Conservation (phyloP, 2,797 vertebrate species). For the Limnodromus scolopaceus region DNA sequence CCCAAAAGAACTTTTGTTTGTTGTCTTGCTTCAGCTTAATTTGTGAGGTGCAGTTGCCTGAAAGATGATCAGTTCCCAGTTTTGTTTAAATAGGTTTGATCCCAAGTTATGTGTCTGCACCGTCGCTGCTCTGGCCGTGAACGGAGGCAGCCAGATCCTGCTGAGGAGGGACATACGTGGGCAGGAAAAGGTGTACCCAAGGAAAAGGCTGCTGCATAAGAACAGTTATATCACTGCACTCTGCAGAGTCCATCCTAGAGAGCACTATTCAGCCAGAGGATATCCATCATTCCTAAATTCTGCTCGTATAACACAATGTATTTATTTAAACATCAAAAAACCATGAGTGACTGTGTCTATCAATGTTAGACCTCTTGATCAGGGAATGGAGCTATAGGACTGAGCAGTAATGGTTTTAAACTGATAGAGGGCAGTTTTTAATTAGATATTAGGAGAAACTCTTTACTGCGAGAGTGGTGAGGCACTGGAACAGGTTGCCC, state of each 20-base stretch:
- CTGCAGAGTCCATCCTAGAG: neutral
- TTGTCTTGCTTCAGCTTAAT: neutral
- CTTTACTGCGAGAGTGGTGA: neutral
- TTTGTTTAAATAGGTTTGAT: neutral
- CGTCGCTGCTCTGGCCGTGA: neutral
- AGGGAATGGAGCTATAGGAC: neutral
- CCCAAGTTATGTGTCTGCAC: neutral
- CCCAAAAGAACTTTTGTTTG: rapidly evolving
- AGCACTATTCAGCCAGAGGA: neutral
- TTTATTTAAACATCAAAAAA: neutral
- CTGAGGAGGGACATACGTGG: rapidly evolving
- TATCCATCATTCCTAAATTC: rapidly evolving
- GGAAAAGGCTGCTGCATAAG: neutral
- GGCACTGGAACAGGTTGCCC: neutral
- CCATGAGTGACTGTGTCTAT: neutral
- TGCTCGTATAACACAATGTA: rapidly evolving
- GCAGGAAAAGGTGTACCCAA: neutral
- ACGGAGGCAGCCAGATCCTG: neutral
- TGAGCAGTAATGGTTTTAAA: neutral
- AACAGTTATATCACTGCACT: rapidly evolving
- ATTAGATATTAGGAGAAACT: neutral
- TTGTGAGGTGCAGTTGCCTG: neutral
- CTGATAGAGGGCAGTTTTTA: neutral
- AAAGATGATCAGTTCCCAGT: neutral
- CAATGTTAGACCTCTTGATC: neutral